Base-by-base conservation (phyloP, 2,113 vertebrate species). In the Corvus cornix region DNA sequence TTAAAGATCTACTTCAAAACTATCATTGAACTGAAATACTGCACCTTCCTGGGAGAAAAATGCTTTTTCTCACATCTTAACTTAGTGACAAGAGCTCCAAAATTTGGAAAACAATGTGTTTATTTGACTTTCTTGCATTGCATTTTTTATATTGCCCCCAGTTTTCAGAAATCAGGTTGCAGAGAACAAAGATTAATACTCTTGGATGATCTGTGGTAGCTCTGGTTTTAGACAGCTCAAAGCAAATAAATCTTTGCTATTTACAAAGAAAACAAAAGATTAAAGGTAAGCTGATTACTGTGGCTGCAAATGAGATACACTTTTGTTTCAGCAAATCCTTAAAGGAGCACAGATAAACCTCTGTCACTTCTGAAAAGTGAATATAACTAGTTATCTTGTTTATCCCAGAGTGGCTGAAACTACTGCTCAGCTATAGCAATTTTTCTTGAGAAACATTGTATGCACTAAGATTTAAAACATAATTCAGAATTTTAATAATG, bases 251-350 rank as follows among this genome's bases (percentile, higher is more conserved):
- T 94, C 76, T 92, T 96, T 81, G 11, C 82, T 94, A 94, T 96
- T 96, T 92, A 81, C 87, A 77, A 93, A 78, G 58, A 80, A 95
- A 94, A 96, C 81, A 86, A 92, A 67, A 93, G 87, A 89, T 84
- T 96, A 95, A 91, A 96, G 31, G 39, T 95, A 97, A 96, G 84
- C 66, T 97, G 91, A 96, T 95, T 96, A 96, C 33, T 58, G 37
- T 51, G 59, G 52, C 78, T 92, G 73, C 53, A 96, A 97, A 93
- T 88, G 43, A 95, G 91, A 95, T 84, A 52, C 39, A 48, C 48
- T 91, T 92, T 60, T 85, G 18, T 79, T 91, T 82, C 56, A 70
- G 41, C 43, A 96, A 86, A 58, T 73, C 90, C 59, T 86, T 82
- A 87, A 97, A 90, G 74, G 63, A 95, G 39, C 19, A 80, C 9